Evolutionary conservation across 1,140 invertebrate genomes (phyloP).

Genomic region (Lasaia peninsularis): DNA sequence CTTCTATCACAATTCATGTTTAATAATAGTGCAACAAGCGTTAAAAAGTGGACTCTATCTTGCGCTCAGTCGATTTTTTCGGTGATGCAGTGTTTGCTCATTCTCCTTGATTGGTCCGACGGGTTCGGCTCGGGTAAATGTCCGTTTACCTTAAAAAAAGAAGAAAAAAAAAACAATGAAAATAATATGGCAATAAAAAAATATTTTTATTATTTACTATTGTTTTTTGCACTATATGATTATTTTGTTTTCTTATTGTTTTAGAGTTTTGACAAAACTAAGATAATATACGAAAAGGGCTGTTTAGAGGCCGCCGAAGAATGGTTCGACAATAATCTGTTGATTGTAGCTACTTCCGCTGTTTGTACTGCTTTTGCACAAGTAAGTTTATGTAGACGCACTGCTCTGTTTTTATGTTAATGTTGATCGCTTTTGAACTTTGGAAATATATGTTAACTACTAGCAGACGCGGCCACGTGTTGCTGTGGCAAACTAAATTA

Average conservation of each 20-base stretch:
- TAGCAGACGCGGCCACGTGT: no score
- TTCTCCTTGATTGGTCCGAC: no score
- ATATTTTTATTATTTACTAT: background rate
- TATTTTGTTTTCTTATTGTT: conserved; percentile 69
- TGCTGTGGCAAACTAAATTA: no score
- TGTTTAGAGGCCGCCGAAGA: conserved; percentile 95
- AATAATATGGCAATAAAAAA: background rate
- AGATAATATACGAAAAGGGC: conserved; percentile 95
- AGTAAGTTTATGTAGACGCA: conserved; percentile 81
- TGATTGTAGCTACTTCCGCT: conserved; percentile 91
- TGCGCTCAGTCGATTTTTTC: no score
- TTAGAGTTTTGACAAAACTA: conserved; percentile 85
- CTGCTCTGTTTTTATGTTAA: conserved; percentile 16
- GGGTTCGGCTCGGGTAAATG: no score
- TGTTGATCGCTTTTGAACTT: background rate
- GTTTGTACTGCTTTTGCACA: conserved; percentile 93
- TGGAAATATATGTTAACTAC: no score
- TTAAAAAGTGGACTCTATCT: no score
- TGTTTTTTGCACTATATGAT: conserved; percentile 35
- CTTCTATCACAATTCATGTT: no score
- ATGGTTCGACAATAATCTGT: conserved; percentile 95
- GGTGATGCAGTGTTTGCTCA: no score
- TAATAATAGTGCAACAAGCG: no score
- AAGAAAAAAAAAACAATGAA: no score
- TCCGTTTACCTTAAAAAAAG: no score